Base-by-base conservation (phyloP, 2,888 invertebrate genomes). In the Acronicta leporina region DNA sequence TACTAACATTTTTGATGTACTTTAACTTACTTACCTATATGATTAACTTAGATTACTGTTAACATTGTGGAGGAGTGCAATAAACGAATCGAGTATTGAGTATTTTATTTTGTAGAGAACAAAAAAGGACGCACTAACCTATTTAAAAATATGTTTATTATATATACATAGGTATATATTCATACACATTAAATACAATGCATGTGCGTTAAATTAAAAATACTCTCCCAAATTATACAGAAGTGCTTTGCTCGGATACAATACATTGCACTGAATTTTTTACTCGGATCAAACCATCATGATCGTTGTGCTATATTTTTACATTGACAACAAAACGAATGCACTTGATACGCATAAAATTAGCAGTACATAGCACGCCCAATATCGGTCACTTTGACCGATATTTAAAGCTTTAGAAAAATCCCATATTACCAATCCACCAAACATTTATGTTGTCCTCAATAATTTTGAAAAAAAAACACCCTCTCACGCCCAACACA, bases 401-500 rank as follows among this genome's bases (percentile, higher is more conserved):
- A 38, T 10, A 25, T 13, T 6, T 6, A 45, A 35, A 55, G 66
- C 35, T 44, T 40, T 40, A 43, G n/a, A n/a, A 58, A 45, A 50
- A 50, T 40, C 35, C 13, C 5, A 35, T 35, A 35, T 13, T 13
- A 5, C 13, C 0, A 11, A 56, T 52, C 20, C 41, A 40, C 48
- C 25, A 44, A 53, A 53, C 35, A 51, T 70, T 57, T 46, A 14
- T 44, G 45, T 38, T 30, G 58, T 51, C 51, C 48, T 65, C 48
- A 52, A 54, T 62, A 73, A 67, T 73, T 61, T 48, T 27, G 47
- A 54, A 72, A 63, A 54, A 72, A 63, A 68, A 73, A 74, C 30
- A 68, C 59, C 53, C 56, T 59, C 54, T 55, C 55, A 52, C 55
- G 49, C 60, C 30, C 59, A 73, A 59, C 49, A 43, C 58, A 73